Percentiles rank a stretch among this genome's conserved stretches.
These are phyloP conservation scores for Casuarius casuarius DNA, from an alignment of 2,113 vertebrate genomes.

Conservation along the genomic window DNA sequence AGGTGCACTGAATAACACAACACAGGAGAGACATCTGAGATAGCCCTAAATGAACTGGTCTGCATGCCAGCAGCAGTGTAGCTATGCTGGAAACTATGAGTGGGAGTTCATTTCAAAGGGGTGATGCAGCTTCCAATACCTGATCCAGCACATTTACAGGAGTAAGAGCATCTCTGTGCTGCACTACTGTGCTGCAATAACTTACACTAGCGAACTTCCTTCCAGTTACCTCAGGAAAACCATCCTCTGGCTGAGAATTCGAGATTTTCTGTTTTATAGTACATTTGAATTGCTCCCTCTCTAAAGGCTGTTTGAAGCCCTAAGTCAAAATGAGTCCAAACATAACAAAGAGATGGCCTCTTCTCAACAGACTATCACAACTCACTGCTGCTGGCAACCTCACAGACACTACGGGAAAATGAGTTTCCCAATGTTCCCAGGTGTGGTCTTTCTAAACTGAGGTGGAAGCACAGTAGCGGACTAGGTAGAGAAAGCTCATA, in stretches of 20 bases:
- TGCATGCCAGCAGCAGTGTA: not conserved
- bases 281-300: not conserved
- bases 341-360: not conserved
- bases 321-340: not conserved
- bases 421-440: not conserved
- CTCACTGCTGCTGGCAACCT: not conserved
- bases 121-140: not conserved
- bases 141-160: not conserved
- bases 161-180: not conserved
- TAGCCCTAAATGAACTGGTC: not conserved
- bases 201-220: not conserved
- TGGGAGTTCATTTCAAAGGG: not conserved
- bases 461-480: not conserved
- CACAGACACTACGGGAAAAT: not conserved
- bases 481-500: not conserved
- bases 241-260: not conserved
- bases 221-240: not conserved
- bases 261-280: not conserved
- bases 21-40: rapidly evolving
- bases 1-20: rapidly evolving
- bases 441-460: not conserved
- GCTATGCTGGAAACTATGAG: not conserved
- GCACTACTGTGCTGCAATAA: not conserved
- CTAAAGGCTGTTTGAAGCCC: not conserved
- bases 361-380: not conserved